Conservation (phyloP, 1,140 invertebrate genomes). For the Doryteuthis pealeii region DNA sequence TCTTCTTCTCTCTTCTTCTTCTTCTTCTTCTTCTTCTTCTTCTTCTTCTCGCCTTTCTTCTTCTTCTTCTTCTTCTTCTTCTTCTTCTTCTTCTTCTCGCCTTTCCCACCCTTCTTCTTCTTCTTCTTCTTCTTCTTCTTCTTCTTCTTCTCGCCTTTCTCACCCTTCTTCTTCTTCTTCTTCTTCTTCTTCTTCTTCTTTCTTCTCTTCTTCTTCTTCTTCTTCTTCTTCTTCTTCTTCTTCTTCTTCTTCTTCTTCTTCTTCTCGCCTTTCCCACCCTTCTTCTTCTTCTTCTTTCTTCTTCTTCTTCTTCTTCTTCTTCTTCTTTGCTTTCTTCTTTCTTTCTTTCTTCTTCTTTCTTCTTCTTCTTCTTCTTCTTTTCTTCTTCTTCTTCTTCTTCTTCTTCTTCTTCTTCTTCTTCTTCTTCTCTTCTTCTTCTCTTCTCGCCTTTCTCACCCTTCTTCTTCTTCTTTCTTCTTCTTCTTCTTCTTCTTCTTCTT, state of each 20-base stretch:
- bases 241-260: background rate
- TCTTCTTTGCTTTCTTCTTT: no score
- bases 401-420: background rate
- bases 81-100: no score
- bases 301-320: background rate
- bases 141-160: no score
- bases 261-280: no score
- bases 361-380: background rate
- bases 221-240: no score
- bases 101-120: no score
- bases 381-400: background rate
- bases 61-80: background rate
- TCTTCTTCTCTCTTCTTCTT: slow-evolving; percentile 13
- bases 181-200: background rate
- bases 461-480: background rate
- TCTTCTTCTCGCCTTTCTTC: no score
- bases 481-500: background rate
- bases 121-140: no score
- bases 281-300: background rate
- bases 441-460: no score
- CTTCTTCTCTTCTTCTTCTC: background rate
- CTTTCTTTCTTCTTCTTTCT: no score
- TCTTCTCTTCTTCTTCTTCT: background rate
- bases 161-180: background rate
- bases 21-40: background rate